Conservation (phyloP, 37 sponge, comb jelly and placozoan genomes). For the Crambe crambe region DNA sequence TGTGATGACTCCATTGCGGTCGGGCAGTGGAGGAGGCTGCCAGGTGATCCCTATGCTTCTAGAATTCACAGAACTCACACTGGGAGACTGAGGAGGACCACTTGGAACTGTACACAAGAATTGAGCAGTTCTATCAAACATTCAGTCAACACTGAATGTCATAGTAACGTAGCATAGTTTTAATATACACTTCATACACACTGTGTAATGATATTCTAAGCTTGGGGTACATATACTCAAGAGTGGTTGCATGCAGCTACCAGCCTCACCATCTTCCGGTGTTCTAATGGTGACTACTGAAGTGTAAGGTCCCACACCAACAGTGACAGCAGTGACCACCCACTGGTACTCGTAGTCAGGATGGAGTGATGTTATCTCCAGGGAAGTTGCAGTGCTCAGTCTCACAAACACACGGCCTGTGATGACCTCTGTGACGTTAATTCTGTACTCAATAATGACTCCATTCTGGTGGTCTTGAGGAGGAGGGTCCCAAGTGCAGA, state of each 20-base stretch:
- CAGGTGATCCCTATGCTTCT: background rate
- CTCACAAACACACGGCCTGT: conserved; percentile 1
- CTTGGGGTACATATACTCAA: too few relatives aligned
- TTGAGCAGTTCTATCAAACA: too few relatives aligned
- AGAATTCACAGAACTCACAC: background rate
- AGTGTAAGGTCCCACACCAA: conserved; percentile 46
- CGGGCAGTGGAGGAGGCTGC: conserved; percentile 18
- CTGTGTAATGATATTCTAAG: too few relatives aligned
- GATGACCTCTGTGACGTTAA: conserved; percentile 27
- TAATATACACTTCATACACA: too few relatives aligned
- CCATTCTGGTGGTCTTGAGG: conserved; percentile 39
- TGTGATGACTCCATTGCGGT: conserved; percentile 43
- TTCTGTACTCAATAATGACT: conserved; percentile 34
- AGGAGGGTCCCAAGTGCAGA: conserved; percentile 39
- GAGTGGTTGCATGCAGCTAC: too few relatives aligned
- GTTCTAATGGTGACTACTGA: conserved; percentile 13
- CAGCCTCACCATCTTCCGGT: conserved; percentile 11
- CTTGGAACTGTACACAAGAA: background rate
- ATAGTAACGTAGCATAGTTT: too few relatives aligned
- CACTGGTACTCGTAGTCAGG: conserved; percentile 37
- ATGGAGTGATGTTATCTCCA: conserved; percentile 21
- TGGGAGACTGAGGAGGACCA: background rate
- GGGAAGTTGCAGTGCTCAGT: conserved; percentile 3
- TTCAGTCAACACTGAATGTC: too few relatives aligned
- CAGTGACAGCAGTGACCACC: conserved; percentile 24